Evolutionary conservation across 2,113 vertebrate genomes (phyloP).

Genomic region (Thunnus maccoyii): DNA sequence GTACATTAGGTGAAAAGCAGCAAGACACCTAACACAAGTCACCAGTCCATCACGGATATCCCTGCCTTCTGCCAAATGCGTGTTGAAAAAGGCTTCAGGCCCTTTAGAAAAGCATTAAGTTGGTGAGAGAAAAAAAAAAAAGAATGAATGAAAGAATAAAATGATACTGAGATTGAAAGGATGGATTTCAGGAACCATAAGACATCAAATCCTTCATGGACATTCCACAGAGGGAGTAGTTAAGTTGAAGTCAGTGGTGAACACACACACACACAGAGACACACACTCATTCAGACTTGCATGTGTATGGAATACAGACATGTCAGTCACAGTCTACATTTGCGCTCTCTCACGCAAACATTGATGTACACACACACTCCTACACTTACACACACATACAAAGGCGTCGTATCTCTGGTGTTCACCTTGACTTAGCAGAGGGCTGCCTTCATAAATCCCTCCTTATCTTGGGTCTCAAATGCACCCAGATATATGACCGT

Average conservation of each 20-base stretch:
- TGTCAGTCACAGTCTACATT: constrained; percentile 1
- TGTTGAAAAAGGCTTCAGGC: constrained; percentile 14
- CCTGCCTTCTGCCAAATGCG: constrained; percentile 12
- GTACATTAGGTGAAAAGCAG: neutral
- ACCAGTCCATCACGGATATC: neutral
- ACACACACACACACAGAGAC: neutral
- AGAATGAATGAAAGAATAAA: constrained; percentile 35
- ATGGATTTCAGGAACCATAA: constrained; percentile 45
- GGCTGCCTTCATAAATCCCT: constrained; percentile 73
- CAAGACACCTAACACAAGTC: neutral
- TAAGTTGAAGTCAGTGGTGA: neutral
- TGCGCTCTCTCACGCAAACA: constrained; percentile 24
- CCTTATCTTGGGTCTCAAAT: constrained; percentile 75
- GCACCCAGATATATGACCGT: constrained; percentile 66
- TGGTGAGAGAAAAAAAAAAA: neutral
- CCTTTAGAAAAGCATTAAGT: constrained; percentile 35
- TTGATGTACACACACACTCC: constrained; percentile 7
- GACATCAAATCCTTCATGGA: constrained; percentile 31
- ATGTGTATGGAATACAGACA: neutral
- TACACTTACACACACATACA: constrained; percentile 17
- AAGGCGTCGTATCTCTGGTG: constrained; percentile 65
- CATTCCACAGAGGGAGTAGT: constrained; percentile 1
- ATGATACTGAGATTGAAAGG: constrained; percentile 46
- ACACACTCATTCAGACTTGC: constrained; percentile 16
- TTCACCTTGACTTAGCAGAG: constrained; percentile 77